Evolutionary conservation across 2,888 invertebrate species (phyloP), one percentile per base, ranked within the genome.

Genomic region (Invenusta paracnida): DNA sequence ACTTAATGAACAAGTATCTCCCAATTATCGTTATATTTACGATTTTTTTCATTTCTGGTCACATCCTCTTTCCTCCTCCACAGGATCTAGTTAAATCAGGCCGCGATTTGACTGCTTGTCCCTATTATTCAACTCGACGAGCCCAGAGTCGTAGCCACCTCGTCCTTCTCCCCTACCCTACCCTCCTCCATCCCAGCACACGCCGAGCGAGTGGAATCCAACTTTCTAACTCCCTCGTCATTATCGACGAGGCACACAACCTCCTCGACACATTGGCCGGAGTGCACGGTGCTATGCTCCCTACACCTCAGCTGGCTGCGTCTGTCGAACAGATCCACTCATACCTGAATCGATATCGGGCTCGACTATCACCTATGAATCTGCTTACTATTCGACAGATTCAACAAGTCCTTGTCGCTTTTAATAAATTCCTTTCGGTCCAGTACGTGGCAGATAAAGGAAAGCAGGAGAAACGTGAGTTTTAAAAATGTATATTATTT

Each of bases 171-270:
- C 93, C 93, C 0, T 93, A 93, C 88, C 95, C 95, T 90, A 94
- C 94, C 28, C 92, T 97, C 82, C 92, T 97, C 0, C 96, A 96
- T 90, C 94, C 94, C 90, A 93, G 93, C 23, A 95, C 96, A 0
- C 93, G 96, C 86, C 93, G 94, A 88, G 94, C 95, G 11, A 94
- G 93, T 90, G 94, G 94, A 85, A 93, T 95, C 86, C 92, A 93
- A 85, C 90, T 95, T 28, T 93, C 94, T 28, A 91, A 89, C 30
- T 95, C 95, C 90, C 92, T 97, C 29, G 93, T 99, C 0, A 95
- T 99, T 87, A 91, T 93, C 25, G 99, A 99, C 90, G 99, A 99
- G 92, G 98, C 98, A 0, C 99, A 99, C 89, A 99, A 98, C 91
- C 93, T 99, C 0, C 92, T 97, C 11, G 96, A 97, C 87, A 95